Evolutionary conservation across 2,113 vertebrate genomes (phyloP).

Genomic region (Crotophaga sulcirostris): DNA sequence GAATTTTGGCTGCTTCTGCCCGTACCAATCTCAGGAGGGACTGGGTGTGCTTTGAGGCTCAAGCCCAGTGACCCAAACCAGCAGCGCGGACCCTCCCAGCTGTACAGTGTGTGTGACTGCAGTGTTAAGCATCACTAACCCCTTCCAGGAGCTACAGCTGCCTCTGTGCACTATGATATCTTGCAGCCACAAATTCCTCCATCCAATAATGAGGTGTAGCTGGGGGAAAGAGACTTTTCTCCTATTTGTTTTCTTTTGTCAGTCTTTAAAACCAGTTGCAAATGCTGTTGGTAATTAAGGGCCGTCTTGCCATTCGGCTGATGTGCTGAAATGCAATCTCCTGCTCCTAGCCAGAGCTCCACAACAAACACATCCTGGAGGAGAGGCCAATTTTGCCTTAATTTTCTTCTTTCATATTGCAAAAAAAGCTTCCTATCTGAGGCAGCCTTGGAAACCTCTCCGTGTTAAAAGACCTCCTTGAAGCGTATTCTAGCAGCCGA

Average conservation of each 20-base stretch:
- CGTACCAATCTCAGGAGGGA: accelerated
- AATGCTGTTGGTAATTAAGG: neutral
- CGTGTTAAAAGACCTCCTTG: slow-evolving; percentile 13
- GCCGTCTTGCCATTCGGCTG: neutral
- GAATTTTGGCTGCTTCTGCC: neutral
- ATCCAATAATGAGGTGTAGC: neutral
- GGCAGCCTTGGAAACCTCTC: slow-evolving; percentile 8
- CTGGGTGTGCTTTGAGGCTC: neutral
- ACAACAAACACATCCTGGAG: neutral
- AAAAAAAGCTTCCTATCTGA: neutral
- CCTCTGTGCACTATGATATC: neutral
- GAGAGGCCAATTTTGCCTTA: neutral
- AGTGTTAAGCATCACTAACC: neutral
- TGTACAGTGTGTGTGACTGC: neutral
- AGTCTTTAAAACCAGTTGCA: neutral
- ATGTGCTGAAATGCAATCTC: neutral
- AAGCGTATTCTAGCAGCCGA: neutral
- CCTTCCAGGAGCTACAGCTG: neutral
- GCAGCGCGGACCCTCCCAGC: neutral
- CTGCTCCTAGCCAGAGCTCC: slow-evolving; percentile 10
- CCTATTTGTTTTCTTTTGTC: neutral
- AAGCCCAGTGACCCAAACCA: neutral
- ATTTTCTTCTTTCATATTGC: neutral
- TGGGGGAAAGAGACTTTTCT: neutral
- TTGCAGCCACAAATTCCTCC: accelerated